These are phyloP conservation scores for Corythaeola cristata DNA, from an alignment of 2,113 vertebrate species.

Conservation along the genomic window DNA sequence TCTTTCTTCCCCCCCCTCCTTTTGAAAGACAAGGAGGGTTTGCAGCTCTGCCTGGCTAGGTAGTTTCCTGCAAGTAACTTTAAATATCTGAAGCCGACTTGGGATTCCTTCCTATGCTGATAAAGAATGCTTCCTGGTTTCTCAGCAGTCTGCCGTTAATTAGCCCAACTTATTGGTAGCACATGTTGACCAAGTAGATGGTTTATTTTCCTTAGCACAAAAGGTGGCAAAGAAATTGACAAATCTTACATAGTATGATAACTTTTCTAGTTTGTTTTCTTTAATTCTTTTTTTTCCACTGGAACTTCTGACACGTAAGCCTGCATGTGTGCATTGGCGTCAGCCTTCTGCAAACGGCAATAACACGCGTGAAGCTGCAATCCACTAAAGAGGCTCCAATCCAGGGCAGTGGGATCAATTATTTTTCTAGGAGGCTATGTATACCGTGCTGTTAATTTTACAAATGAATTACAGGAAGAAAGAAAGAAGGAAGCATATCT, in stretches of 20 bases:
- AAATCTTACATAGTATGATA: constrained; percentile 72
- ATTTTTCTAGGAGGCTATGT: not conserved
- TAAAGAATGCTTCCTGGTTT: not conserved
- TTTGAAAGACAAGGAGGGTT: not conserved
- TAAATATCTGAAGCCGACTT: constrained; percentile 66
- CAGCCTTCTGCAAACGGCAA: constrained; percentile 71
- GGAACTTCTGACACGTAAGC: not conserved
- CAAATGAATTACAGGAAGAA: constrained; percentile 12
- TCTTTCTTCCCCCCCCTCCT: not conserved
- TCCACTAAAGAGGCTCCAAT: not conserved
- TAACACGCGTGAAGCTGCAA: not conserved
- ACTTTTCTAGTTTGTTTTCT: constrained; percentile 52
- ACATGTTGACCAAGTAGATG: constrained; percentile 71
- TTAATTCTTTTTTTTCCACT: not conserved
- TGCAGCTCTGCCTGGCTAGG: constrained; percentile 67
- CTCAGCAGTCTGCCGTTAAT: constrained; percentile 77
- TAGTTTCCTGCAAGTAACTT: constrained; percentile 75
- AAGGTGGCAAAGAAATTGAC: constrained; percentile 84
- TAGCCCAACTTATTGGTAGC: constrained; percentile 82
- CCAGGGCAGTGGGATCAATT: constrained; percentile 33
- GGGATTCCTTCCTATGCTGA: constrained; percentile 8
- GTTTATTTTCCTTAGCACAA: constrained; percentile 76
- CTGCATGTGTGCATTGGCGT: constrained; percentile 76
- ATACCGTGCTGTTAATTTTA: constrained; percentile 11
- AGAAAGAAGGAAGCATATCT: not conserved